Evolutionary conservation across 2,113 vertebrate species (phyloP), one percentile per base, ranked within the genome.

Genomic region (Hylia prasina): DNA sequence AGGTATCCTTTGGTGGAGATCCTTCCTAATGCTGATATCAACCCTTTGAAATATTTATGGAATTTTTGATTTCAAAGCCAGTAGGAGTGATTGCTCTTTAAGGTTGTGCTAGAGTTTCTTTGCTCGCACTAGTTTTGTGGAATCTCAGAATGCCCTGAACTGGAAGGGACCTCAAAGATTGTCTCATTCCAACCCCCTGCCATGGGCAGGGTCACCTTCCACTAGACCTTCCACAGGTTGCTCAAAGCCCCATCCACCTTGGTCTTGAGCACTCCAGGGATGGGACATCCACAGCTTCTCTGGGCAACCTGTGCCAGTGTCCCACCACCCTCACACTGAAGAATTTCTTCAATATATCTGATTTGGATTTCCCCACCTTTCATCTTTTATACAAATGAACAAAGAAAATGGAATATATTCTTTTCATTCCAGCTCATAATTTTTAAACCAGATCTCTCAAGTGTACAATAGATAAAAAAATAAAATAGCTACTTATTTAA

Each of bases 121-220:
- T 82, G 15, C 42, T 64, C 73, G 17, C 51, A 30, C 3, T 68
- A 18, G 42, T 78, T 92, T 48, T 50, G 8, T 54, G 27, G 63
- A 68, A 40, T 47, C 11, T 47, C 33, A 35, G 39, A 61, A 61
- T 61, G 18, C 11, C 25, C 25, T 48, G 30, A 17, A 28, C 61
- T 53, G 40, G 30, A 68, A 53, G 16, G 11, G 7, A 40, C 39
- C 16, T 45, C 24, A 11, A 25, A 58, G 24, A 30, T 47, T 11
- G 8, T 51, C 15, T 30, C 0, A 0, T 68, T 68, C 30, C 39
- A 82, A 3, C 6, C 1, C 4, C 17, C 14, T 53, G 69, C 69
- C 19, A 1, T 21, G n/a, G n/a, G 6, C 53, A 68, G 45, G 11
- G 39, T 18, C 24, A n/a, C 53, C 30, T 60, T 53, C 30, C 39